phyloP scores from a whole-genome alignment of 2,797 vertebrate genomes.

The Peromyscus attwateri region DNA sequence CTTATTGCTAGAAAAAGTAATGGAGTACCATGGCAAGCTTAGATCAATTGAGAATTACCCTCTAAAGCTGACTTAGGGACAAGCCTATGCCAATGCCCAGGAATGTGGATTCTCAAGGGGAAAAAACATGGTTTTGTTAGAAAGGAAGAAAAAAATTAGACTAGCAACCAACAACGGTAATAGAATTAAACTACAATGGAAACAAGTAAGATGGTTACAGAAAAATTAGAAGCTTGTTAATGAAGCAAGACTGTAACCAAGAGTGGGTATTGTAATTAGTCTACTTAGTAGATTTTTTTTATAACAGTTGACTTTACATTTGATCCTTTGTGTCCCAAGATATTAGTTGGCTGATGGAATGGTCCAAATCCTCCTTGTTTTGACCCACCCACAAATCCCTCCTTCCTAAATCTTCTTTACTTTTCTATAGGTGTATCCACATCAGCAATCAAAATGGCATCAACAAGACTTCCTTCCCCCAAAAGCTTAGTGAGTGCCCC shows the following conservation, averaged over 20 bases:
- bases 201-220: background rate
- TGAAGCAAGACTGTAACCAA: background rate
- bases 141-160: slow-evolving; percentile 30
- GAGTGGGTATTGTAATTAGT: background rate
- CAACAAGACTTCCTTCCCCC: slow-evolving; percentile 95
- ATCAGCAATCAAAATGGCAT: slow-evolving; percentile 94
- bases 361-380: background rate
- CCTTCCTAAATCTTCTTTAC: slow-evolving; percentile 63
- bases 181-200: background rate
- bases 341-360: background rate
- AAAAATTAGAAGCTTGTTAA: background rate
- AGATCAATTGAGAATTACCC: slow-evolving; percentile 18
- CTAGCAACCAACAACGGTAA: background rate
- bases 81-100: background rate
- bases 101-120: background rate
- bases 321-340: background rate
- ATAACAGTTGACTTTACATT: slow-evolving; percentile 40
- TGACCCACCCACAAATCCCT: no score
- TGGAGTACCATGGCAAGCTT: background rate
- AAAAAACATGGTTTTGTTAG: slow-evolving; percentile 8
- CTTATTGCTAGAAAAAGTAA: background rate
- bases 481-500: slow-evolving; percentile 95
- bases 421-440: slow-evolving; percentile 90
- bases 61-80: background rate
- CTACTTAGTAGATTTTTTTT: slow-evolving; percentile 23